Percentiles rank a stretch among this genome's conserved stretches.
Conservation (phyloP, 2,113 vertebrate species). For the Serilophus lunatus region DNA sequence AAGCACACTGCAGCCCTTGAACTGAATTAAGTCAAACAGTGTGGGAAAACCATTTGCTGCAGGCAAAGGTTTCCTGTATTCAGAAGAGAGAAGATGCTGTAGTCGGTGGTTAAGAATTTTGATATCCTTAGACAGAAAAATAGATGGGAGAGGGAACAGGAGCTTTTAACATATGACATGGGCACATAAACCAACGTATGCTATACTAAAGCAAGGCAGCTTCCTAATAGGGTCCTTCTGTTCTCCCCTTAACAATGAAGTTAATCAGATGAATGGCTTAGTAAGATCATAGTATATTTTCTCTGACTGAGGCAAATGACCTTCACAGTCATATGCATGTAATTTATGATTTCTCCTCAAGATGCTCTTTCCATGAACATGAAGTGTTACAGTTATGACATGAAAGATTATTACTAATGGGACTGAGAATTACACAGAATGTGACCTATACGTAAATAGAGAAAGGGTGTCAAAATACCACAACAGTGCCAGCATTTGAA, state of each 20-base stretch:
- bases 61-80: background rate
- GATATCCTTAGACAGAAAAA: background rate
- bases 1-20: background rate
- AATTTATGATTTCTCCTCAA: background rate
- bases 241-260: background rate
- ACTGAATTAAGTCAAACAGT: background rate
- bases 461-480: background rate
- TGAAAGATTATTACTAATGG: background rate
- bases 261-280: background rate
- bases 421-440: background rate
- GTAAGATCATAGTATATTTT: background rate
- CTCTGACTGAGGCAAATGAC: background rate
- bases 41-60: conserved; percentile 1
- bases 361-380: background rate
- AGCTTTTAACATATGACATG: background rate
- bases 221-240: background rate
- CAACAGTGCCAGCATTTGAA: background rate
- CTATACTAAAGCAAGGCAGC: background rate
- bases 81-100: background rate
- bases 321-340: background rate
- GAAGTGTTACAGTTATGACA: background rate
- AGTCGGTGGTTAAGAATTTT: background rate
- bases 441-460: background rate
- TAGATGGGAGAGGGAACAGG: background rate
- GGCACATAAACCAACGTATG: background rate